These are phyloP conservation scores for Todus mexicanus DNA, from an alignment of 2,797 vertebrate species.

Conservation along the genomic window DNA sequence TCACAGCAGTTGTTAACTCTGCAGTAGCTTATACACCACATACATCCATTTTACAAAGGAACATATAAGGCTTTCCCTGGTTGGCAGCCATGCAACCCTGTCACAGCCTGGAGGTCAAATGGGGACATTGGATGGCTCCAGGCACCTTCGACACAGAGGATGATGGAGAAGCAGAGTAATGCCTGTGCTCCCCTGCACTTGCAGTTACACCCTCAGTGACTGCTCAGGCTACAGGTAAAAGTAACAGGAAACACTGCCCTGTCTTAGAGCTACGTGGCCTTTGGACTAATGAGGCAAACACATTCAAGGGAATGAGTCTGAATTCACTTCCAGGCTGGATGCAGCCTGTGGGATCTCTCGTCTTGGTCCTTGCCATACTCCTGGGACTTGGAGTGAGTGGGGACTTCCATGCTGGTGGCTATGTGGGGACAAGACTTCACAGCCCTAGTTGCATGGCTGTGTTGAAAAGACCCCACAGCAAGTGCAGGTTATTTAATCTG, in stretches of 20 bases:
- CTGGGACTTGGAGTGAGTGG: fast-evolving
- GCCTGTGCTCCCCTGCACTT: not conserved
- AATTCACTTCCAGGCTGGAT: not conserved
- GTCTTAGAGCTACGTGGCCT: not conserved
- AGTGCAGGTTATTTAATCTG: not conserved
- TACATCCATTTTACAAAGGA: not conserved
- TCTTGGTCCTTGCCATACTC: fast-evolving
- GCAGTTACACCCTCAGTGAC: not conserved
- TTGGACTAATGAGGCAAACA: not conserved
- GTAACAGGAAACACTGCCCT: not conserved
- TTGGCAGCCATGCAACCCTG: not conserved
- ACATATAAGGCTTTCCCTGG: not conserved
- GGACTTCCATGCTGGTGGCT: fast-evolving
- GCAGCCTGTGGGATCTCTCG: not conserved
- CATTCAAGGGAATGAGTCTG: not conserved
- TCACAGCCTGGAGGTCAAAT: not conserved
- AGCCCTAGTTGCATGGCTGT: not conserved
- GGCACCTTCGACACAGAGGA: too few relatives aligned
- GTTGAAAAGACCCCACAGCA: not conserved
- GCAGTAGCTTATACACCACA: not conserved
- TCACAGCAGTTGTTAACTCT: not conserved
- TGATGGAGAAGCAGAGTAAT: not conserved
- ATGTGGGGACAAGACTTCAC: not conserved
- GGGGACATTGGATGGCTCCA: too few relatives aligned
- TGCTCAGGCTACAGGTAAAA: not conserved